phyloP scores from a whole-genome alignment of 2,113 vertebrate species.

The Scalopus aquaticus region DNA sequence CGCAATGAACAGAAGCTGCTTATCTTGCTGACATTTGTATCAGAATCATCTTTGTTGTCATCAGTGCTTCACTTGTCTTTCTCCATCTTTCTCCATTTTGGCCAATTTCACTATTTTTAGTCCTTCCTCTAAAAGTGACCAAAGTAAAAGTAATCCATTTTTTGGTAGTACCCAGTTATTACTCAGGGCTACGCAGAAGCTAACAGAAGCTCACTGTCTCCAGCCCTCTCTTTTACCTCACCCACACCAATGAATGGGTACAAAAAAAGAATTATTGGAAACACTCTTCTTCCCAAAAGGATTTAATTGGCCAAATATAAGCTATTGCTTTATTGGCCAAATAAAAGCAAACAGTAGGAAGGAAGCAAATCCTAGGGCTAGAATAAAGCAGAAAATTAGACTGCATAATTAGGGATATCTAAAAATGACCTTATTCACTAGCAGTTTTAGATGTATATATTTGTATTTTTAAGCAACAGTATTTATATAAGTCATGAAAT shows the following conservation, averaged over 20 bases:
- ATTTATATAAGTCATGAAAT: constrained; percentile 44
- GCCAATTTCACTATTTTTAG: constrained; percentile 17
- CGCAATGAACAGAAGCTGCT: background rate
- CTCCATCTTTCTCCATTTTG: constrained; percentile 9
- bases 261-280: background rate
- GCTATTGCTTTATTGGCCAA: background rate
- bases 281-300: background rate
- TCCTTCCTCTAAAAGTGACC: background rate
- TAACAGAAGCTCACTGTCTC: background rate
- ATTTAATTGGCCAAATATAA: background rate
- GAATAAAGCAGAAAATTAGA: constrained; percentile 6
- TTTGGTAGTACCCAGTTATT: background rate
- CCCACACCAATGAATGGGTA: background rate
- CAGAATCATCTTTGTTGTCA: background rate
- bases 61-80: background rate
- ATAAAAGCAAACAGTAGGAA: background rate
- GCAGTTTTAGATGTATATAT: background rate
- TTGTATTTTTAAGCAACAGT: background rate
- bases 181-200: background rate
- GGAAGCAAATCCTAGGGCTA: background rate
- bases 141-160: constrained; percentile 16
- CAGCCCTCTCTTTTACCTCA: background rate
- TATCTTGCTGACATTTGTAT: background rate
- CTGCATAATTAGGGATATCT: background rate
- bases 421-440: constrained; percentile 3